phyloP scores from a whole-genome alignment of 2,888 invertebrate genomes.

The Rhyacophila evoluta region DNA sequence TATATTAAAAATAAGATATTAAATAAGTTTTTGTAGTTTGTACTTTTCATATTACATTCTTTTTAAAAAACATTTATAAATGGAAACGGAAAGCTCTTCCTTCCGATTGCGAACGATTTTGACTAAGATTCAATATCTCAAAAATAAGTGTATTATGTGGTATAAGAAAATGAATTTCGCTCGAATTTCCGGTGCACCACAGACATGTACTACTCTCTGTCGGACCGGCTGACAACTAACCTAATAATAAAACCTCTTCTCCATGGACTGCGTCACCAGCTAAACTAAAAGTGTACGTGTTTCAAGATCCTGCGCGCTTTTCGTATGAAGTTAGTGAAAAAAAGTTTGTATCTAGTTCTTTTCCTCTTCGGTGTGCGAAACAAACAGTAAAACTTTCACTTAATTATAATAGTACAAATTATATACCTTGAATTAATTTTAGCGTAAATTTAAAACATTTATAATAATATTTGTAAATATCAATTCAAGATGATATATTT shows the following conservation, averaged over 20 bases:
- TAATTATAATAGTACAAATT: no score
- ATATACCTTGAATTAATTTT: no score
- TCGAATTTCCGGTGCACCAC: slow-evolving; percentile 32
- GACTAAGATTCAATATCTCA: slow-evolving; percentile 19
- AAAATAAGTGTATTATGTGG: not conserved
- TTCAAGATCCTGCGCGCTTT: not conserved
- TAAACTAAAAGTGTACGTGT: slow-evolving; percentile 5
- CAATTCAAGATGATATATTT: no score
- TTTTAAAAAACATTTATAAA: no score
- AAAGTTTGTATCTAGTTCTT: no score
- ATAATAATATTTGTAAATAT: no score
- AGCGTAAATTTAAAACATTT: no score
- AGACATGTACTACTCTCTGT: slow-evolving; percentile 35
- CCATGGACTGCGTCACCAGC: slow-evolving; percentile 28
- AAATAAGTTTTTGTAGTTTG: no score
- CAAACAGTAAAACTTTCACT: no score
- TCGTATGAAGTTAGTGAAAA: not conserved
- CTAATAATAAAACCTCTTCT: slow-evolving; percentile 67
- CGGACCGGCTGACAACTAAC: slow-evolving; percentile 59
- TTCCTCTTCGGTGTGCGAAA: no score
- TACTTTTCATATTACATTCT: no score
- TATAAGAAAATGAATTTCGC: slow-evolving; percentile 31
- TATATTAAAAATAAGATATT: no score
- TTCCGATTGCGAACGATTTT: not conserved
- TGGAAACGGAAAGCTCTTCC: not conserved